Evolutionary conservation across 2,797 vertebrate genomes (phyloP), one percentile per base, ranked within the genome.

Genomic region (Oryzias sinensis): DNA sequence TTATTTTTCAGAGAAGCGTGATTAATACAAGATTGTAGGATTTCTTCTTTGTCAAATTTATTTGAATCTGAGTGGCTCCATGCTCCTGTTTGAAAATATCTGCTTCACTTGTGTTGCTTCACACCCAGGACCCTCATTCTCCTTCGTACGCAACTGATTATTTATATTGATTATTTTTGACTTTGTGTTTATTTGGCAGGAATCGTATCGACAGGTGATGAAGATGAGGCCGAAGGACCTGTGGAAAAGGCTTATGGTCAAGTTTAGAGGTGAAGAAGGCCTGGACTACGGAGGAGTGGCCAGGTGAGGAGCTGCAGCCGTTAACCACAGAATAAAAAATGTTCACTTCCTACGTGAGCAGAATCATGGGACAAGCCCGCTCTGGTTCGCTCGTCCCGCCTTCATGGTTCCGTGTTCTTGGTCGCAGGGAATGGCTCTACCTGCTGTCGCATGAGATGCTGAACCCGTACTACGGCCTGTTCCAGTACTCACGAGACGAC

Each of bases 211-310:
- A 60, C 96, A 98, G 81, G 96, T 98, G 85, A 99, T 99, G 97
- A 99, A 98, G 91, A 98, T 98, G 97, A 96, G 97, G 84, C 96
- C 97, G 16, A 98, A 98, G 86, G 97, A 99, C 83, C 83, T 99
- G 53, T 98, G 96, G 96, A 98, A 99, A 80, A 93, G 97, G 90
- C 89, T 99, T 55, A 99, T 99, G 97, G 97, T 99, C 85, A 99
- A 99, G 84, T 99, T 98, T 59, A 94, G 97, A 75, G 97, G 96
- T 54, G 97, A 99, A 82, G 97, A 98, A 85, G 97, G 97, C 17
- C 93, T 98, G 1, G 97, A 98, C 65, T 98, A 99, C 16, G 97
- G 97, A 85, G 97, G 97, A 14, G 97, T 98, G 68, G 97, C 97
- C 77, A 95, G 97, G 97, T 98, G 77, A 87, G 67, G 62, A 15